These are phyloP conservation scores for Carassius gibelio DNA, from an alignment of 2,113 vertebrate genomes.

Conservation along the genomic window DNA sequence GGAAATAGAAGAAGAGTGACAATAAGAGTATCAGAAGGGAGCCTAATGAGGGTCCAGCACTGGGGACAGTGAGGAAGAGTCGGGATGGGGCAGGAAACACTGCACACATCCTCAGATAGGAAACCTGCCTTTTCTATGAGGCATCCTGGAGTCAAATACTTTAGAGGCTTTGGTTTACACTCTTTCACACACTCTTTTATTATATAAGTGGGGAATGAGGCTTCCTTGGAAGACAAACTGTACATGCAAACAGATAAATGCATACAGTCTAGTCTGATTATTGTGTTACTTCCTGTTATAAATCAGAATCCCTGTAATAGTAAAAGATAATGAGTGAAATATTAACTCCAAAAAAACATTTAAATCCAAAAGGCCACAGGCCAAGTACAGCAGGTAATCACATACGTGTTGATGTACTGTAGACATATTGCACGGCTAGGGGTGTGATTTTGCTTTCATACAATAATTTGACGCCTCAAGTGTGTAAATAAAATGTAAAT, in stretches of 20 bases:
- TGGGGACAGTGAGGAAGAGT: constrained; percentile 60
- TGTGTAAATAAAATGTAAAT: not conserved
- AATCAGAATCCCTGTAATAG: constrained; percentile 10
- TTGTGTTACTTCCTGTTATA: constrained; percentile 28
- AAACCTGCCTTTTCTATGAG: constrained; percentile 70
- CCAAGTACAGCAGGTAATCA: not conserved
- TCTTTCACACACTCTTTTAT: constrained; percentile 47
- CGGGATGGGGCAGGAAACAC: constrained; percentile 67
- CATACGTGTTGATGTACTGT: not conserved
- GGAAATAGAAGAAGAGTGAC: constrained; percentile 15
- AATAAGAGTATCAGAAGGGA: constrained; percentile 23
- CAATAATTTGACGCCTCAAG: not conserved
- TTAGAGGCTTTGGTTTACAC: constrained; percentile 59
- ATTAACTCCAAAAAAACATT: not conserved
- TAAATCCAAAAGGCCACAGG: not conserved
- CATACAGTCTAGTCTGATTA: not conserved
- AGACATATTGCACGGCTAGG: not conserved
- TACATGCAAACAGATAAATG: not conserved
- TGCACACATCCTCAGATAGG: constrained; percentile 76
- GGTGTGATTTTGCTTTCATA: not conserved
- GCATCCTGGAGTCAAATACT: constrained; percentile 71
- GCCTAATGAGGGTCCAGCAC: constrained; percentile 49
- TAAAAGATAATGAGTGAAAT: not conserved
- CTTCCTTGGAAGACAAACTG: constrained; percentile 17
- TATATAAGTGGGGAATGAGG: constrained; percentile 19